Evolutionary conservation across 2,113 vertebrate species (phyloP).

Genomic region (Paradisaea rubra): DNA sequence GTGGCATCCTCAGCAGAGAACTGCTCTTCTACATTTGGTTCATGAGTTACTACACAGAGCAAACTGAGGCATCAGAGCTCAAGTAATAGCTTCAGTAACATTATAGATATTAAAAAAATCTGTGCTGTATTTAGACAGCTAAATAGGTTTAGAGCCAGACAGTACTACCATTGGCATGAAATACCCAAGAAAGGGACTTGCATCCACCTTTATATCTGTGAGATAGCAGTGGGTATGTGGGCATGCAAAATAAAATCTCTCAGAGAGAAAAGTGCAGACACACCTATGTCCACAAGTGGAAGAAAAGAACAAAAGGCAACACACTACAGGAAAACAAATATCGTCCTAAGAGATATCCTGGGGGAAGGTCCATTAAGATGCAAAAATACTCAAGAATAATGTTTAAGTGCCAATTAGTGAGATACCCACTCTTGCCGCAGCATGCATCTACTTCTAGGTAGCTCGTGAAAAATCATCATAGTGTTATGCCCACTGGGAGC

Average conservation of each 20-base stretch:
- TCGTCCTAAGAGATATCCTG: background rate
- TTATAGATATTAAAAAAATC: background rate
- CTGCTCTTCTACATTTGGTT: background rate
- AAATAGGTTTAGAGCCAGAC: background rate
- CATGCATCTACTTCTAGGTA: background rate
- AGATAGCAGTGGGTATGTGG: background rate
- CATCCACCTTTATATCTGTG: background rate
- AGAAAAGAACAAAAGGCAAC: background rate
- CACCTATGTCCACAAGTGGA: background rate
- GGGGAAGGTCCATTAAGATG: background rate
- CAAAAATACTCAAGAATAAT: background rate
- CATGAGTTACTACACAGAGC: background rate
- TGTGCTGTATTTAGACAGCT: background rate
- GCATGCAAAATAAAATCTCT: background rate
- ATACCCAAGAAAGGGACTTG: background rate
- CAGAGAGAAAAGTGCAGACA: background rate
- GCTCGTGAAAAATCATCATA: background rate
- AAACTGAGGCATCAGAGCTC: background rate
- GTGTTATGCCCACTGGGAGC: background rate
- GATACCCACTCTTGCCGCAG: background rate
- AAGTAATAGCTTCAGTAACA: background rate
- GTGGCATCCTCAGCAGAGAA: background rate
- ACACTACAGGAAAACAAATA: background rate
- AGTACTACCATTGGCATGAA: background rate
- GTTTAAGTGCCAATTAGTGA: conserved; percentile 18